phyloP scores from a whole-genome alignment of 1,140 invertebrate species.

The Condylostylus longicornis region DNA sequence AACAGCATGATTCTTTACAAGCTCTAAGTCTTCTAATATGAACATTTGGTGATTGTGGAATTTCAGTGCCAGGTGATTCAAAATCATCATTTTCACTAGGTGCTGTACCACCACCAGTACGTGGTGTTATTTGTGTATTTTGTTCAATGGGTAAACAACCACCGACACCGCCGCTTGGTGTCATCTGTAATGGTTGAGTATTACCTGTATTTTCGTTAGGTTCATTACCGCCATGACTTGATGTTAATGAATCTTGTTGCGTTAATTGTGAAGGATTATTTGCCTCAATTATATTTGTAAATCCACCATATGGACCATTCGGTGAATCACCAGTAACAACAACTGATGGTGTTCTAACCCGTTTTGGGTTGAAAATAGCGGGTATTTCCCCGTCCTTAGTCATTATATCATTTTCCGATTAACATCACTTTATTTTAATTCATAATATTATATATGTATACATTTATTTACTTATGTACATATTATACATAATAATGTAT shows the following conservation, averaged over 20 bases:
- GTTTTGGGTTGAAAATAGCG: constrained; percentile 58
- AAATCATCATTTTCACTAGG: constrained; percentile 6
- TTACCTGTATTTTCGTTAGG: too few species aligned
- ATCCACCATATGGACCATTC: constrained; percentile 36
- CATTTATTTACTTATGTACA: too few species aligned
- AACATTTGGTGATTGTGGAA: constrained; percentile 19
- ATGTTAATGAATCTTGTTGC: constrained; percentile 40
- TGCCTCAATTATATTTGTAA: constrained; percentile 30
- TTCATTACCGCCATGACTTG: constrained; percentile 38
- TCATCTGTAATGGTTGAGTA: constrained; percentile 3
- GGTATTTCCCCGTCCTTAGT: constrained; percentile 49
- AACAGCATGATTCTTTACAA: constrained; percentile 51
- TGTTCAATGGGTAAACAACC: too few species aligned
- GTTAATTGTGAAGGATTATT: constrained; percentile 33
- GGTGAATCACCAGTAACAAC: constrained; percentile 49
- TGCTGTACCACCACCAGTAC: not conserved
- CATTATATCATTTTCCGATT: too few species aligned
- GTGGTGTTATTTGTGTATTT: not conserved
- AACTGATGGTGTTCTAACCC: constrained; percentile 52
- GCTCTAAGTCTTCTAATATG: constrained; percentile 27
- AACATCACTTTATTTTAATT: too few species aligned
- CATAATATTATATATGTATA: too few species aligned
- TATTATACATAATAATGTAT: too few species aligned
- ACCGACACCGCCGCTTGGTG: too few species aligned
- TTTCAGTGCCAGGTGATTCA: constrained; percentile 19